Conservation (phyloP, 1,140 invertebrate genomes). For the Coenobita brevimanus region DNA sequence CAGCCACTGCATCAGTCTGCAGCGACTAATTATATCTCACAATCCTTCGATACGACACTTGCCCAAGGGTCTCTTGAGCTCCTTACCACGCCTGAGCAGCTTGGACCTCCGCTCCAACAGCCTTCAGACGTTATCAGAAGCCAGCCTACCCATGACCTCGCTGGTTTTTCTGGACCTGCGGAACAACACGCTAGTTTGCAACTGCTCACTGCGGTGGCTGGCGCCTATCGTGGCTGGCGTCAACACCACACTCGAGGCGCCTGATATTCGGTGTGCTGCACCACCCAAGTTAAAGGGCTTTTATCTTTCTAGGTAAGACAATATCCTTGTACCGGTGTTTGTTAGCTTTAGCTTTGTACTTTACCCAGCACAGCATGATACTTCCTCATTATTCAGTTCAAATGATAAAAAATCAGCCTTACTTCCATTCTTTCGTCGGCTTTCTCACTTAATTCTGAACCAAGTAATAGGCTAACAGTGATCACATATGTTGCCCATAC, state of each 20-base stretch:
- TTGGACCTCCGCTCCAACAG: conserved; percentile 85
- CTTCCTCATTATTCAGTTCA: too few species aligned
- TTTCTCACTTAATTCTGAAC: too few species aligned
- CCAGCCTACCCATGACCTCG: conserved; percentile 42
- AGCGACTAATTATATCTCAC: conserved; percentile 83
- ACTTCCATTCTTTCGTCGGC: too few species aligned
- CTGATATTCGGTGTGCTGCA: conserved; percentile 53
- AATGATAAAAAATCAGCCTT: too few species aligned
- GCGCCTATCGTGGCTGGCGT: conserved; percentile 40
- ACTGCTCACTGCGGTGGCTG: conserved; percentile 89
- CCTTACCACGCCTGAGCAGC: conserved; percentile 78
- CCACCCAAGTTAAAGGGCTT: conserved; percentile 61
- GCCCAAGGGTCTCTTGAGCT: conserved; percentile 74
- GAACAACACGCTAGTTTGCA: conserved; percentile 88
- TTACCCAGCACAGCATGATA: too few species aligned
- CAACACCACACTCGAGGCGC: conserved; percentile 47
- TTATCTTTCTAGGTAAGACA: conserved; percentile 62
- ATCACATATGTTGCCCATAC: too few species aligned
- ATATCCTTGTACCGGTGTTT: too few species aligned
- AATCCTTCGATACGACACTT: conserved; percentile 82
- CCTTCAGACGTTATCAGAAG: conserved; percentile 81
- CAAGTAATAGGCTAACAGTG: too few species aligned
- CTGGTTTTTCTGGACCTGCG: conserved; percentile 76
- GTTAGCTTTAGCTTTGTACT: too few species aligned
- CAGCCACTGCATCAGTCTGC: conserved; percentile 73